Evolutionary conservation across 1,140 invertebrate genomes (phyloP).

Genomic region (Elymnias hypermnestra): DNA sequence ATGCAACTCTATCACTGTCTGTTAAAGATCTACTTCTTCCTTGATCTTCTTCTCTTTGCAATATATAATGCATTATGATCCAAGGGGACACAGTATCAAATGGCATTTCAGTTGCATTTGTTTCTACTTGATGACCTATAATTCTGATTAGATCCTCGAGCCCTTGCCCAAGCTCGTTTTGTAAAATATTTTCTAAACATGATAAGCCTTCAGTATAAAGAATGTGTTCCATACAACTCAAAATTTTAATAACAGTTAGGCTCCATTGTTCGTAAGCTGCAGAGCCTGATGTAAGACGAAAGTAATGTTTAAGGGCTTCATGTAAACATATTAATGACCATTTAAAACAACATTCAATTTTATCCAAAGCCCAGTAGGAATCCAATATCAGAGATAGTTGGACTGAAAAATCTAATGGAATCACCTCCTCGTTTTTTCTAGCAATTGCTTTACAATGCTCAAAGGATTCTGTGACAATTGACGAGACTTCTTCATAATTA

Average conservation of each 20-base stretch:
- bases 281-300: slow-evolving; percentile 69
- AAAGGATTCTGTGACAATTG: slow-evolving; percentile 81
- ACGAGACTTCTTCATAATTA: slow-evolving; percentile 80
- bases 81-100: slow-evolving; percentile 86
- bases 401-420: slow-evolving; percentile 74
- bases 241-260: slow-evolving; percentile 79
- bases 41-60: slow-evolving; percentile 79
- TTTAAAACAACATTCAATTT: slow-evolving; percentile 81
- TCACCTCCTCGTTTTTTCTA: slow-evolving; percentile 60
- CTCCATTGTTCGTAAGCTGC: slow-evolving; percentile 80
- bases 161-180: slow-evolving; percentile 78
- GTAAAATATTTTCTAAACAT: slow-evolving; percentile 74
- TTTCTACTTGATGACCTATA: slow-evolving; percentile 83
- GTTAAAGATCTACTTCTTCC: slow-evolving; percentile 43
- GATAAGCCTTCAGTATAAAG: slow-evolving; percentile 76
- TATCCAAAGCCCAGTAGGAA: slow-evolving; percentile 79
- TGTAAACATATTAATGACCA: slow-evolving; percentile 86
- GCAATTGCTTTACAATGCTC: slow-evolving; percentile 71
- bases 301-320: slow-evolving; percentile 78
- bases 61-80: slow-evolving; percentile 88
- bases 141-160: slow-evolving; percentile 86
- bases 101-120: slow-evolving; percentile 80
- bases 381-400: slow-evolving; percentile 82
- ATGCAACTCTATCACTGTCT: slow-evolving; percentile 71
- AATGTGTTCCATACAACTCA: slow-evolving; percentile 82